These are phyloP conservation scores for Leucophenga maculata DNA, from an alignment of 2,888 invertebrate genomes.

Conservation along the genomic window DNA sequence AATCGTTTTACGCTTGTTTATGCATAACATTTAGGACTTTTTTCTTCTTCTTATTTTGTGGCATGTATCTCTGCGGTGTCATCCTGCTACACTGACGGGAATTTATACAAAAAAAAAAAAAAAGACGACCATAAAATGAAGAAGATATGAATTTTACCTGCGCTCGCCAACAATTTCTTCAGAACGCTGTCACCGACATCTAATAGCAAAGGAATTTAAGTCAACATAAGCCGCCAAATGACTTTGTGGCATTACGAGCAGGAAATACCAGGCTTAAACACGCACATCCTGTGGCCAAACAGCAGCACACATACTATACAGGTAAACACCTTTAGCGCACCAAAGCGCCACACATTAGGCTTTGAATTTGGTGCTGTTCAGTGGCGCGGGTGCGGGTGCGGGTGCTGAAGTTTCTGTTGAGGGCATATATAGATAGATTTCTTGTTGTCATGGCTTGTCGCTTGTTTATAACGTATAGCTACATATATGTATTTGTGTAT, in stretches of 20 bases:
- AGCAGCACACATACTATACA: conserved; percentile 1
- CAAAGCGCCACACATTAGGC: neutral
- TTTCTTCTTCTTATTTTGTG: neutral
- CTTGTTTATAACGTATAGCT: neutral
- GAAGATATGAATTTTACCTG: no score
- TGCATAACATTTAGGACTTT: conserved; percentile 17
- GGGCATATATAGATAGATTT: no score
- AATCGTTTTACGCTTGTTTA: conserved; percentile 45
- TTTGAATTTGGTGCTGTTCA: neutral
- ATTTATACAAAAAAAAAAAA: neutral
- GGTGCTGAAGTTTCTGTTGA: neutral
- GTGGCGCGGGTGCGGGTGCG: neutral
- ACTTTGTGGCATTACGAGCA: conserved; percentile 57
- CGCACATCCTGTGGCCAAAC: conserved; percentile 53
- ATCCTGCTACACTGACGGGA: neutral
- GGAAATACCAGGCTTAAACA: conserved; percentile 40
- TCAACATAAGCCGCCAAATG: conserved; percentile 58
- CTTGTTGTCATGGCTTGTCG: conserved; percentile 6
- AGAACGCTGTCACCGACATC: neutral
- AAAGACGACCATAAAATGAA: neutral
- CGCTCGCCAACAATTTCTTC: neutral
- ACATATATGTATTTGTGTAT: neutral
- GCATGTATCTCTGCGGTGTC: no score
- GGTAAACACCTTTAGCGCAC: neutral
- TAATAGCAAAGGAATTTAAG: conserved; percentile 39